Conservation (phyloP, 1,140 invertebrate species). For the Himalopsyche phryganea region DNA sequence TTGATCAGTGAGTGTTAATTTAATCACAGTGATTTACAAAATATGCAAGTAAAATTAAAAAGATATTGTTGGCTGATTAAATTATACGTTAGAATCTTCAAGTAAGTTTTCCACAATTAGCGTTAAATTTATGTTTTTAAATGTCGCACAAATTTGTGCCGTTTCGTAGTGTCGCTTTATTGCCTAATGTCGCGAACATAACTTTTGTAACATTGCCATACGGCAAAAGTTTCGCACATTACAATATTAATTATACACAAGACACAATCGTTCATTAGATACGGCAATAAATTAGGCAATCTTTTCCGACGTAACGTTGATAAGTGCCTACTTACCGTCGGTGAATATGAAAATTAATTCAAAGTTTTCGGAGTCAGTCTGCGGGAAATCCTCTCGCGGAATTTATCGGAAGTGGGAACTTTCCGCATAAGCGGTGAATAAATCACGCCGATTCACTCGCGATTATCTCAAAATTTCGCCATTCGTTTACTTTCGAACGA, state of each 20-base stretch:
- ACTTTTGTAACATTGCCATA: too few species aligned
- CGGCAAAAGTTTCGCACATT: background rate
- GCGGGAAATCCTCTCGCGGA: slow-evolving; percentile 22
- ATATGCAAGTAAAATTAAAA: too few species aligned
- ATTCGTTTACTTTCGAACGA: background rate
- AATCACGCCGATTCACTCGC: slow-evolving; percentile 32
- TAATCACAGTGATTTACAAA: too few species aligned
- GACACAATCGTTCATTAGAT: slow-evolving; percentile 31
- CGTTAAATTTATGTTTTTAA: too few species aligned
- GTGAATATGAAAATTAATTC: slow-evolving; percentile 31
- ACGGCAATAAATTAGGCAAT: slow-evolving; percentile 23
- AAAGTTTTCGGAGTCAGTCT: slow-evolving; percentile 19
- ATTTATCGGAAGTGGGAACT: slow-evolving; percentile 33
- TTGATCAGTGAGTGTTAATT: too few species aligned
- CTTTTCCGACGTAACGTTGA: slow-evolving; percentile 24
- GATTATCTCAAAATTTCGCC: slow-evolving; percentile 25
- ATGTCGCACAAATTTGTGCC: too few species aligned
- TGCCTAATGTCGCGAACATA: too few species aligned
- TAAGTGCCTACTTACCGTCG: background rate
- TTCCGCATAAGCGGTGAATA: slow-evolving; percentile 30
- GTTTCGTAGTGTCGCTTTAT: too few species aligned
- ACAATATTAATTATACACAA: slow-evolving; percentile 22
- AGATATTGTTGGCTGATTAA: too few species aligned
- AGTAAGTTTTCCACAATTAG: too few species aligned
- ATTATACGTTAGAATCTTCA: too few species aligned